Evolutionary conservation across 2,113 vertebrate species (phyloP).

Genomic region (Neofelis nebulosa): DNA sequence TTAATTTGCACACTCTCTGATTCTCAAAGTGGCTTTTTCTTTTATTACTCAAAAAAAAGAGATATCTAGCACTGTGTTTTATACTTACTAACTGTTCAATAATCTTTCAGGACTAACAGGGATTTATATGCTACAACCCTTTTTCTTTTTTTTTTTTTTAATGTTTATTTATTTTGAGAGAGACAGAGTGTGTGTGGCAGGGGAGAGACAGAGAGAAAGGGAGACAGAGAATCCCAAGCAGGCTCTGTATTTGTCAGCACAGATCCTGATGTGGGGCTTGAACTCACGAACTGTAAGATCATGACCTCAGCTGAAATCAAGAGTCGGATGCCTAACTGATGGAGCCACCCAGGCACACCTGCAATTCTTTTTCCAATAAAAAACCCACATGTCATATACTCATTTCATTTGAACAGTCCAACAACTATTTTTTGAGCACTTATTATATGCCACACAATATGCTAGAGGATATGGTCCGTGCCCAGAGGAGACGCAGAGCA

Average conservation of each 20-base stretch:
- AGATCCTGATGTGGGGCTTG: too few relatives aligned
- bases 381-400: not conserved
- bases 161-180: too few relatives aligned
- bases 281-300: too few relatives aligned
- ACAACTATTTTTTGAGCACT: not conserved
- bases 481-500: not conserved
- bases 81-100: not conserved
- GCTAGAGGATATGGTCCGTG: not conserved
- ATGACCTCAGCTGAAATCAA: too few relatives aligned
- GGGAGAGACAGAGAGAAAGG: too few relatives aligned
- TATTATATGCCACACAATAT: not conserved
- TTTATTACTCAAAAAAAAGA: not conserved
- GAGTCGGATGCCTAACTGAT: too few relatives aligned
- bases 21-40: not conserved
- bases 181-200: too few relatives aligned
- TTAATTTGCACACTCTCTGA: not conserved
- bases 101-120: not conserved
- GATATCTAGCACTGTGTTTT: not conserved
- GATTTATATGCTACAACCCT: not conserved
- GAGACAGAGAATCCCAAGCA: too few relatives aligned
- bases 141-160: not conserved
- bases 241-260: too few relatives aligned
- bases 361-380: not conserved
- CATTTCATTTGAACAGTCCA: not conserved
- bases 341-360: too few relatives aligned